Conservation (phyloP, 1,140 invertebrate genomes). For the Holcopasites calliopsidis region DNA sequence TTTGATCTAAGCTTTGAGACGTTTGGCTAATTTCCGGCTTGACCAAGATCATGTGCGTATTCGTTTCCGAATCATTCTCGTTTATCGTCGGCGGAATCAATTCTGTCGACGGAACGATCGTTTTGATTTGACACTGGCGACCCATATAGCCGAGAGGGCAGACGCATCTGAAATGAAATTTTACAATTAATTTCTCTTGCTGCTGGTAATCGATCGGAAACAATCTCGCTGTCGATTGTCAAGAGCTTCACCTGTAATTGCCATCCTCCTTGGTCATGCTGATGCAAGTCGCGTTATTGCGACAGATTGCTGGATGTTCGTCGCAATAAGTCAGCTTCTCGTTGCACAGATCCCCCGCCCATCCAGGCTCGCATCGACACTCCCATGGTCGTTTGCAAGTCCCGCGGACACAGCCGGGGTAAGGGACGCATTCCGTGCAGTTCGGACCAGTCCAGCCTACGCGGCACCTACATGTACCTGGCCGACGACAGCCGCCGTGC, state of each 20-base stretch:
- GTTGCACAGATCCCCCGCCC: constrained; percentile 93
- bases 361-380: constrained; percentile 90
- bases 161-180: constrained; percentile 66
- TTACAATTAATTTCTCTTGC: neutral
- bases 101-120: constrained; percentile 72
- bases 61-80: constrained; percentile 16
- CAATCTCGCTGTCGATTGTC: neutral
- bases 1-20: constrained; percentile 52
- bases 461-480: constrained; percentile 89
- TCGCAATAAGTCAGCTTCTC: constrained; percentile 91
- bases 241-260: constrained; percentile 82
- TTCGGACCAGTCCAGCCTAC: constrained; percentile 92
- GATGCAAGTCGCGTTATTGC: constrained; percentile 90
- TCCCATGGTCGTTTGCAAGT: constrained; percentile 93
- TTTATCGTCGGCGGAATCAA: constrained; percentile 71
- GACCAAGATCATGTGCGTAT: neutral
- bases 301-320: constrained; percentile 84
- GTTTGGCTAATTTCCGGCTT: constrained; percentile 42
- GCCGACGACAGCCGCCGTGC: constrained; percentile 91
- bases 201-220: neutral
- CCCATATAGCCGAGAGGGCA: constrained; percentile 75
- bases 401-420: constrained; percentile 92
- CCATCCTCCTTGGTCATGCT: constrained; percentile 88
- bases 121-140: constrained; percentile 75
- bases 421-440: constrained; percentile 90